phyloP scores from a whole-genome alignment of 2,888 invertebrate species.

The Andrena marginata region DNA sequence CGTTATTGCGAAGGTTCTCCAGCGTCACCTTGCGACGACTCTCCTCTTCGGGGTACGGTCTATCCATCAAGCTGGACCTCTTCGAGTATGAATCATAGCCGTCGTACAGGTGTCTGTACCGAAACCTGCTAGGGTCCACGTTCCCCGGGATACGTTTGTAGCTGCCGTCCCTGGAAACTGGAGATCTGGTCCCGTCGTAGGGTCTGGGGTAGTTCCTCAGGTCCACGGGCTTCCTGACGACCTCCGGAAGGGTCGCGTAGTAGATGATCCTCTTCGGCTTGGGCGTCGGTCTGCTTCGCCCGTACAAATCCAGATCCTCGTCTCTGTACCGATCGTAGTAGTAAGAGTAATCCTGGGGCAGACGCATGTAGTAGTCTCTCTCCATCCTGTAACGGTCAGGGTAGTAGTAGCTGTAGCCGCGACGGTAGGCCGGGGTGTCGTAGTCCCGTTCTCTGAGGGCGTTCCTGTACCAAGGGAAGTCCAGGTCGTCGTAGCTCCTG shows the following conservation, averaged over 20 bases:
- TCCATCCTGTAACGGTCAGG: conserved; percentile 80
- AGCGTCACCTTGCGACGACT: conserved; percentile 52
- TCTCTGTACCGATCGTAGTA: conserved; percentile 80
- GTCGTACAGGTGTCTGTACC: conserved; percentile 75
- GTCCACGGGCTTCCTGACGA: conserved; percentile 83
- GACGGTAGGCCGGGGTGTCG: conserved; percentile 71
- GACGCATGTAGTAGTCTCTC: conserved; percentile 78
- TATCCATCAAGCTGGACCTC: conserved; percentile 70
- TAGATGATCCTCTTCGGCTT: conserved; percentile 84
- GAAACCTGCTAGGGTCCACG: conserved; percentile 76
- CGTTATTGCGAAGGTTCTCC: conserved; percentile 59
- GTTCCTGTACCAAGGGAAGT: conserved; percentile 70
- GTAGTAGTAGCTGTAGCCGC: conserved; percentile 73
- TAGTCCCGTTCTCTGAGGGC: conserved; percentile 71
- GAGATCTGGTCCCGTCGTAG: conserved; percentile 72
- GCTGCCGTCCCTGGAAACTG: conserved; percentile 61
- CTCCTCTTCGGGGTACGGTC: conserved; percentile 68
- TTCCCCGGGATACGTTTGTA: conserved; percentile 74
- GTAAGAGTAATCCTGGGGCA: conserved; percentile 67
- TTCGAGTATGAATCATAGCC: conserved; percentile 78
- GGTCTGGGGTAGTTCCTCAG: conserved; percentile 77
- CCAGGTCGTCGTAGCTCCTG: conserved; percentile 76
- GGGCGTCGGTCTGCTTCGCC: conserved; percentile 73
- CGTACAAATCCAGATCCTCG: conserved; percentile 77
- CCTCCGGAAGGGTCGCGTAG: conserved; percentile 84